phyloP scores from a whole-genome alignment of 2,888 invertebrate species.

The Pristionchus entomophagus region DNA sequence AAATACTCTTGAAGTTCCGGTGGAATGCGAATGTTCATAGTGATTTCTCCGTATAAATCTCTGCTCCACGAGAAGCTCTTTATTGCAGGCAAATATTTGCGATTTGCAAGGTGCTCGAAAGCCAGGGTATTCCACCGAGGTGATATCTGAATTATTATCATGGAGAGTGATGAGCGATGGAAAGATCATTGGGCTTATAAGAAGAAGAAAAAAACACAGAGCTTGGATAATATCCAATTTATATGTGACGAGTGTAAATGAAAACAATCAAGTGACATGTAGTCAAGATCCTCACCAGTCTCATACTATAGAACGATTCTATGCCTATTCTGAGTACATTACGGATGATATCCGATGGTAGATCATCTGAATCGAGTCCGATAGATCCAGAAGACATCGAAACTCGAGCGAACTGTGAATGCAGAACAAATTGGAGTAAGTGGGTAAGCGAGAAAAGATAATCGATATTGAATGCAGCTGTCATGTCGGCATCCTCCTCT shows the following conservation, averaged over 20 bases:
- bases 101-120: neutral
- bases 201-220: neutral
- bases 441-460: too few relatives aligned
- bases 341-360: neutral
- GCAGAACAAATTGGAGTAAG: too few relatives aligned
- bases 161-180: neutral
- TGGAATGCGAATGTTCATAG: neutral
- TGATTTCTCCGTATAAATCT: neutral
- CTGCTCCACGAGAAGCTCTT: neutral
- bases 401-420: too few relatives aligned
- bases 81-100: neutral
- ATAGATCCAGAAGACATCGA: too few relatives aligned
- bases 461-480: too few relatives aligned
- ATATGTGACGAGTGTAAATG: neutral
- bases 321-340: neutral
- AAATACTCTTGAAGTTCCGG: neutral
- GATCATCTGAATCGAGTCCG: too few relatives aligned
- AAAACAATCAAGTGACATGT: neutral
- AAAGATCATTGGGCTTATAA: neutral
- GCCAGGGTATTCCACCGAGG: neutral
- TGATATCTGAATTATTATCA: neutral
- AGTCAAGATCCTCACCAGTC: neutral
- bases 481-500: too few relatives aligned
- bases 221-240: neutral
- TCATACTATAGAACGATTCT: neutral